Conservation (phyloP, 2,797 vertebrate species). For the Pangasius larnaudii region DNA sequence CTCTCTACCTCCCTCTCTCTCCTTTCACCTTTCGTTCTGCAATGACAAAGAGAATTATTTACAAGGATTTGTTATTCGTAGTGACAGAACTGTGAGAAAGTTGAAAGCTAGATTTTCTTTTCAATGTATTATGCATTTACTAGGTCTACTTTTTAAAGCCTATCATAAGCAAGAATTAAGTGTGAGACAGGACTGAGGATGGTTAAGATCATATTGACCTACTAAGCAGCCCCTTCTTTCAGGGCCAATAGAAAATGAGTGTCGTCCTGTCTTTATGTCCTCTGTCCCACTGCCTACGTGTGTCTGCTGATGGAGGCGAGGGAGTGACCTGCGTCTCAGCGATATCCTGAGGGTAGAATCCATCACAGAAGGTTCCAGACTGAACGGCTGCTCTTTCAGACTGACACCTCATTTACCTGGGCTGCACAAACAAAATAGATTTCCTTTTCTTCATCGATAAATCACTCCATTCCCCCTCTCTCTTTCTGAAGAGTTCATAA, state of each 20-base stretch:
- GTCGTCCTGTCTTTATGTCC: neutral
- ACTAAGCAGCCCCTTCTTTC: conserved; percentile 31
- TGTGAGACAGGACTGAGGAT: neutral
- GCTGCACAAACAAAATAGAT: conserved; percentile 67
- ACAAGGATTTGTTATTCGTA: neutral
- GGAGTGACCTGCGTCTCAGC: conserved; percentile 35
- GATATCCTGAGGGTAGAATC: conserved; percentile 54
- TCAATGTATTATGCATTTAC: neutral
- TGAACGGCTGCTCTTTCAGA: conserved; percentile 51
- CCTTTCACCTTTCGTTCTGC: neutral
- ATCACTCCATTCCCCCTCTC: conserved; percentile 52
- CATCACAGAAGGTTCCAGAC: conserved; percentile 51
- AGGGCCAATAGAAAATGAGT: conserved; percentile 33
- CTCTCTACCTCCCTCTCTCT: neutral
- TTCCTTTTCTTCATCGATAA: conserved; percentile 53
- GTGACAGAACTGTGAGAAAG: neutral
- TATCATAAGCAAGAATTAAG: neutral
- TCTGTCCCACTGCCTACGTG: neutral
- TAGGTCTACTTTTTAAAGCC: neutral
- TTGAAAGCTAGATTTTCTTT: neutral
- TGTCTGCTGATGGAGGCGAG: conserved; percentile 21
- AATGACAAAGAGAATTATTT: neutral
- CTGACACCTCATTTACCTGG: conserved; percentile 66
- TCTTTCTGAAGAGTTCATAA: conserved; percentile 46
- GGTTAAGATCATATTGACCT: conserved; percentile 37